Percentiles rank a stretch among this genome's conserved stretches.
Evolutionary conservation across 2,113 vertebrate genomes (phyloP).

Genomic region (Callipepla californica): DNA sequence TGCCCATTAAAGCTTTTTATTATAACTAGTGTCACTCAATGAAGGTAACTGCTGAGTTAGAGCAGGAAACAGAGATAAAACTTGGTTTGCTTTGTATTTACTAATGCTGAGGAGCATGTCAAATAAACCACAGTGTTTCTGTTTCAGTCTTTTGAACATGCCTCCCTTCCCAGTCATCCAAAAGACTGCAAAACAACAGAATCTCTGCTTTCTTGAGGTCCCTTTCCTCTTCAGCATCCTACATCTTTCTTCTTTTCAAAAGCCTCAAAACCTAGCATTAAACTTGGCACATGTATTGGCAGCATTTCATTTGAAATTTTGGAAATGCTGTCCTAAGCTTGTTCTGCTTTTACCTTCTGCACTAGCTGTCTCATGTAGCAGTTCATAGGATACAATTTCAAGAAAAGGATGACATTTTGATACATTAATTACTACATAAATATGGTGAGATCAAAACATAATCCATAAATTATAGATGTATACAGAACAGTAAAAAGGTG

Average conservation of each 20-base stretch:
- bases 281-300: not conserved
- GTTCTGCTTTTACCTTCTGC: not conserved
- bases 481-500: not conserved
- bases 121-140: not conserved
- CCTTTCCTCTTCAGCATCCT: not conserved
- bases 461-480: not conserved
- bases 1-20: not conserved
- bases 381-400: rapidly evolving
- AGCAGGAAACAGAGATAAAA: not conserved
- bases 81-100: not conserved
- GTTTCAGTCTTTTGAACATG: not conserved
- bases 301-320: not conserved
- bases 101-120: not conserved
- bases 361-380: not conserved
- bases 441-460: not conserved
- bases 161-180: not conserved
- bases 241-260: not conserved
- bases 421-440: not conserved
- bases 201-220: not conserved
- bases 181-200: not conserved
- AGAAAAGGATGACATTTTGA: not conserved
- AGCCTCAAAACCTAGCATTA: not conserved
- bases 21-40: rapidly evolving
- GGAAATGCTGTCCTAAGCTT: not conserved
- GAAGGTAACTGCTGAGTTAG: not conserved